These are phyloP conservation scores for Maccullochella peelii DNA, from an alignment of 2,113 vertebrate species.

Conservation along the genomic window DNA sequence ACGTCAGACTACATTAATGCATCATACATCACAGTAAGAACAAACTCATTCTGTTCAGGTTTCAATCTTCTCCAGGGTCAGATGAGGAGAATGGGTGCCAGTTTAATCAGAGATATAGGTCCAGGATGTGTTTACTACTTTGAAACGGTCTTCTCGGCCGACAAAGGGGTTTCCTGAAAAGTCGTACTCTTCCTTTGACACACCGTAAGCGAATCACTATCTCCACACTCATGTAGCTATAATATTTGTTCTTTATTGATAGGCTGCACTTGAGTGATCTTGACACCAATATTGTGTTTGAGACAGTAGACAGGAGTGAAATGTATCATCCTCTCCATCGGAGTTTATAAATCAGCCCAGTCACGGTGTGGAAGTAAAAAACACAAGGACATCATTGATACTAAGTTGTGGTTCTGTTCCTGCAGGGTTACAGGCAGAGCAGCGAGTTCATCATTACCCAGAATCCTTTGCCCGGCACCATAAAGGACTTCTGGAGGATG, in stretches of 20 bases:
- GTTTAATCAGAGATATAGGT: background rate
- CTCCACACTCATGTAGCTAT: background rate
- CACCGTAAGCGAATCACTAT: background rate
- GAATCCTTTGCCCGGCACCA: conserved; percentile 91
- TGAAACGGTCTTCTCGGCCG: too few relatives aligned
- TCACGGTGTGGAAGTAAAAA: background rate
- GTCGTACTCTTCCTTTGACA: background rate
- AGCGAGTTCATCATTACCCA: conserved; percentile 96
- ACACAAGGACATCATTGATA: background rate
- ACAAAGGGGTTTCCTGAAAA: background rate
- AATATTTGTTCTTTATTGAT: background rate
- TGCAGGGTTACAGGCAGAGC: conserved; percentile 92
- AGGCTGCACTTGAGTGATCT: too few relatives aligned
- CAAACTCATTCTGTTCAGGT: background rate
- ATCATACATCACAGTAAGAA: conserved; percentile 91
- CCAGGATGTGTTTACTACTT: background rate
- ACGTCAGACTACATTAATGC: conserved; percentile 94
- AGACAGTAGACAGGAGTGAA: background rate
- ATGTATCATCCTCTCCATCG: background rate
- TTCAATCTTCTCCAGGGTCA: background rate
- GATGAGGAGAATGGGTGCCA: background rate
- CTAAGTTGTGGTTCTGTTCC: conserved; percentile 10
- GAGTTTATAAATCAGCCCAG: too few relatives aligned
- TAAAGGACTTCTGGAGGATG: conserved; percentile 98
- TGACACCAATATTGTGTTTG: too few relatives aligned